Evolutionary conservation across 2,888 invertebrate species (phyloP).

Genomic region (Exephanes ischioxanthus): DNA sequence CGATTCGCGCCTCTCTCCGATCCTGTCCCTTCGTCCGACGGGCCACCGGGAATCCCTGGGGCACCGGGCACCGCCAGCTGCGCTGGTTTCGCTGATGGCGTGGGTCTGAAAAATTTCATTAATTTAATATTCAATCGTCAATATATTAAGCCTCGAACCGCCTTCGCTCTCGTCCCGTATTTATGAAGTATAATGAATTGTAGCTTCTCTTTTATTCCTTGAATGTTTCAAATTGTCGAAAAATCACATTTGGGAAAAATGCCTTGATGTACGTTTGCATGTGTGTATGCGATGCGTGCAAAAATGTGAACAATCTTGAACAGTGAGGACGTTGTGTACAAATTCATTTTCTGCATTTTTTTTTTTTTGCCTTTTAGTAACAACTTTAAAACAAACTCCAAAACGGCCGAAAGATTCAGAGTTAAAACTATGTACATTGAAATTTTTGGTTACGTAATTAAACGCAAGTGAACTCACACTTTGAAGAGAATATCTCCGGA

Average conservation of each 20-base stretch:
- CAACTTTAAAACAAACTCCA: constrained; percentile 18
- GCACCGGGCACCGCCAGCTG: constrained; percentile 85
- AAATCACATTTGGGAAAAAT: too few relatives aligned
- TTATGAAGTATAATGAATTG: too few relatives aligned
- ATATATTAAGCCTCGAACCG: neutral
- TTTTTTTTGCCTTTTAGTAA: neutral
- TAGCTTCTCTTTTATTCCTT: too few relatives aligned
- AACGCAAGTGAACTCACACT: constrained; percentile 90
- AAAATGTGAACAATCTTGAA: too few relatives aligned
- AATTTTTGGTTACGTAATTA: neutral
- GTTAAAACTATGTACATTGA: neutral
- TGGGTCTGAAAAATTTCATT: constrained; percentile 86
- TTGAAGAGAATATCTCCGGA: constrained; percentile 98
- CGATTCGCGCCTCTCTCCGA: constrained; percentile 84
- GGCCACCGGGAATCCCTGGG: constrained; percentile 79
- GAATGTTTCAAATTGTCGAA: too few relatives aligned
- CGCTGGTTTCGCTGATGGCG: constrained; percentile 88
- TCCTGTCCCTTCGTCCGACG: constrained; percentile 79
- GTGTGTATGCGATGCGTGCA: too few relatives aligned
- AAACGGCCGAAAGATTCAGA: neutral
- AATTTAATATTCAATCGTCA: neutral
- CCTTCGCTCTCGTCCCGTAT: too few relatives aligned
- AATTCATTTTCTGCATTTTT: too few relatives aligned
- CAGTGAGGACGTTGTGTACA: too few relatives aligned
- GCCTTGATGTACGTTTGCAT: too few relatives aligned